Evolutionary conservation across 2,888 invertebrate species (phyloP).

Genomic region (Prenolepis imparis): DNA sequence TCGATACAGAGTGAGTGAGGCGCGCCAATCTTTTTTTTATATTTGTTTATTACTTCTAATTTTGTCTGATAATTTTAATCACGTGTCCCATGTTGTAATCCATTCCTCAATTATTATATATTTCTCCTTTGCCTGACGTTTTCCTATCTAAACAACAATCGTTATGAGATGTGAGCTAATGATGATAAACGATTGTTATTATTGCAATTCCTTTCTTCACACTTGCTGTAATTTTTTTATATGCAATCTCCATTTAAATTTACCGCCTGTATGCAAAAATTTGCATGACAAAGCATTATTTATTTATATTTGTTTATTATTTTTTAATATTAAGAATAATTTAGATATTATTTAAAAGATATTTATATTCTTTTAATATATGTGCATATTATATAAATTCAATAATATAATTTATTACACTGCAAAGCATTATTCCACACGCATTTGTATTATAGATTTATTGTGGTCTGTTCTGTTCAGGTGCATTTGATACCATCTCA

Average conservation of each 20-base stretch:
- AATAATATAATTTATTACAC: slow-evolving; percentile 41
- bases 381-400: slow-evolving; percentile 52
- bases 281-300: background rate
- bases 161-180: background rate
- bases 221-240: background rate
- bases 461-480: slow-evolving; percentile 86
- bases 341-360: background rate
- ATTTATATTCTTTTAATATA: background rate
- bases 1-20: slow-evolving; percentile 79
- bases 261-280: slow-evolving; percentile 4
- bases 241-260: background rate
- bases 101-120: background rate
- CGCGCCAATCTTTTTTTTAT: slow-evolving; percentile 15
- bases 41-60: background rate
- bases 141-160: slow-evolving; percentile 23
- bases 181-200: background rate
- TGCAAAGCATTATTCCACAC: background rate
- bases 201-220: background rate
- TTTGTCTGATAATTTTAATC: background rate
- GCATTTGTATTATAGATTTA: slow-evolving; percentile 58
- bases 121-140: slow-evolving; percentile 60
- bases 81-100: background rate
- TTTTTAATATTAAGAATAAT: background rate
- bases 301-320: slow-evolving; percentile 11
- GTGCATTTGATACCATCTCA: slow-evolving; percentile 84